These are phyloP conservation scores for Oncorhynchus mykiss DNA, from an alignment of 2,113 vertebrate species.

Conservation along the genomic window DNA sequence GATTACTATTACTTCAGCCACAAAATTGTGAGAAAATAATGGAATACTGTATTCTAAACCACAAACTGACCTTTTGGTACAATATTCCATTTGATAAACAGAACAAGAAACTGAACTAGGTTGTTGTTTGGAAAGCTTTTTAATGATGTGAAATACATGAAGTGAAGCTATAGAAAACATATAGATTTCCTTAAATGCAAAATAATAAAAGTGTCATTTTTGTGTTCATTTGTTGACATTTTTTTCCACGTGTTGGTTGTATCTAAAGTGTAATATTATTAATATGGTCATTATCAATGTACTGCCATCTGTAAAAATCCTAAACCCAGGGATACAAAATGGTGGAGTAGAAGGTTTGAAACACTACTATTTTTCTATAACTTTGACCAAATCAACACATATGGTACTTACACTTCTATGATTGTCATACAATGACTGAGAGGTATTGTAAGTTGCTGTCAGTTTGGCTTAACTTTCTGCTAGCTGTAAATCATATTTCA, in stretches of 20 bases:
- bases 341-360: slow-evolving; percentile 23
- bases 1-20: slow-evolving; percentile 47
- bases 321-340: slow-evolving; percentile 35
- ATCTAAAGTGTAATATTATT: slow-evolving; percentile 56
- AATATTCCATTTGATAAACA: slow-evolving; percentile 53
- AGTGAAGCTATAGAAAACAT: slow-evolving; percentile 41
- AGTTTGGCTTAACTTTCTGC: too few relatives aligned
- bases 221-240: slow-evolving; percentile 40
- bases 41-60: slow-evolving; percentile 1
- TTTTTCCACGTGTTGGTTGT: slow-evolving; percentile 54
- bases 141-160: slow-evolving; percentile 37
- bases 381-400: neutral
- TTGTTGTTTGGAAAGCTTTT: slow-evolving; percentile 48
- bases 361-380: neutral
- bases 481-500: too few relatives aligned
- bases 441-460: too few relatives aligned
- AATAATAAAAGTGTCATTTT: slow-evolving; percentile 52
- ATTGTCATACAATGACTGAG: slow-evolving; percentile 31
- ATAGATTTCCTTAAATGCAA: slow-evolving; percentile 50
- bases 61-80: slow-evolving; percentile 52
- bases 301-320: slow-evolving; percentile 53
- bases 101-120: slow-evolving; percentile 16
- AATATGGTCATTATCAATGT: slow-evolving; percentile 58
- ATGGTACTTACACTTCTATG: slow-evolving; percentile 46
- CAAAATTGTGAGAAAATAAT: slow-evolving; percentile 47